These are phyloP conservation scores for Acheta domesticus DNA, from an alignment of 2,888 invertebrate species.

Conservation along the genomic window DNA sequence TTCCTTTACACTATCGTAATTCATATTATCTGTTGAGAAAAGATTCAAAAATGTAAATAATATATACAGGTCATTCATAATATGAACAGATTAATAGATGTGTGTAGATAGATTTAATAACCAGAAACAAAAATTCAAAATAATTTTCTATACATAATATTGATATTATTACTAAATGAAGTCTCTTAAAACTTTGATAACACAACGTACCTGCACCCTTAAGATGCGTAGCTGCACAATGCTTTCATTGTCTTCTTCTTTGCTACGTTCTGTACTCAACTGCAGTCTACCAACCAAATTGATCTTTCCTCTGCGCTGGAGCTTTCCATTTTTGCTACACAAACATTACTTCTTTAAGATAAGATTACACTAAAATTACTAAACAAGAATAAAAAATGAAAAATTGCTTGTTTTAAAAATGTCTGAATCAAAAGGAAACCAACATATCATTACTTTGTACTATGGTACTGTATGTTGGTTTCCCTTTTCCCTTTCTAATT, in stretches of 20 bases:
- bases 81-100: no score
- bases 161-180: no score
- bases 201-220: constrained; percentile 61
- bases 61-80: no score
- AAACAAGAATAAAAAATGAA: constrained; percentile 27
- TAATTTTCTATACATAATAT: no score
- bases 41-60: no score
- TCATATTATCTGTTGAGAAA: no score
- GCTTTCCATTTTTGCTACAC: constrained; percentile 85
- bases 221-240: constrained; percentile 95
- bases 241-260: constrained; percentile 97
- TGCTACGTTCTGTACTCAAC: constrained; percentile 89
- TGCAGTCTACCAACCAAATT: constrained; percentile 95
- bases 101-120: no score
- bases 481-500: no score
- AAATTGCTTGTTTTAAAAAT: neutral
- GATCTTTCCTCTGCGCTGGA: constrained; percentile 91
- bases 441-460: neutral
- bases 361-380: constrained; percentile 26
- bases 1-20: no score
- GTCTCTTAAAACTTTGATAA: no score
- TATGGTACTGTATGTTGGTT: neutral
- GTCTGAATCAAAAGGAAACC: neutral
- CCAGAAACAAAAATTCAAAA: no score
- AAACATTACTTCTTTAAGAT: constrained; percentile 21